Base-by-base conservation (phyloP, 1,140 invertebrate genomes). In the Limonius californicus region DNA sequence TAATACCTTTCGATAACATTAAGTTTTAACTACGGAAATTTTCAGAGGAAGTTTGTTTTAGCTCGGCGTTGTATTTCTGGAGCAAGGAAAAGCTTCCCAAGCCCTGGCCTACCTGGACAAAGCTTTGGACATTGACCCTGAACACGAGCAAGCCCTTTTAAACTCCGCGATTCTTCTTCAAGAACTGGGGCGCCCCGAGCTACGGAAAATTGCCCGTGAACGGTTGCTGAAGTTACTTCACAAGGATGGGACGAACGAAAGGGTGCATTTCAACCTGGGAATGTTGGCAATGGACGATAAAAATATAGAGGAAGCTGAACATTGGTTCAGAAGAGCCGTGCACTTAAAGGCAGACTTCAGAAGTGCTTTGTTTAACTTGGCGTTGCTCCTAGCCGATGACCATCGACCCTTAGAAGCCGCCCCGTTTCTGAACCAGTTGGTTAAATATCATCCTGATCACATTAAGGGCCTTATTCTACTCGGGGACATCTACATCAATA, bases 401-500 rank as follows among this genome's bases (percentile, higher is more conserved):
- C 85, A 92, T 58, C 81, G 91, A 54, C 93, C 95, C 0, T 75
- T 96, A 3, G 94, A 98, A 75, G 95, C 95, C 0, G 90, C 94
- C 9, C 93, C 93, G 0, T 96, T 94, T 76, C 81, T 98, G 0
- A 92, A 95, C 76, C 94, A 95, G 71, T 80, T 98, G 1, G 89
- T 98, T 18, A 84, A 91, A 65, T 87, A 92, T 73, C 91, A 98
- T 81, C 94, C 95, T 0, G 90, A 96, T 75, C 95, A 98, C 75
- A 87, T 94, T 0, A 98, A 98, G 81, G 95, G 94, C 15, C 80
- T 97, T 8, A 96, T 98, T 63, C 80, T 99, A 14, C 80, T 98
- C 4, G 95, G 95, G 12, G 96, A 98, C 75, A 96, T 98, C 70
- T 97, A 97, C 76, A 95, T 98, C 39, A 98, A 98, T 76, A 90